Percentiles rank a stretch among this genome's conserved stretches.
Conservation (phyloP, 2,797 vertebrate species). For the Malurus splendens region DNA sequence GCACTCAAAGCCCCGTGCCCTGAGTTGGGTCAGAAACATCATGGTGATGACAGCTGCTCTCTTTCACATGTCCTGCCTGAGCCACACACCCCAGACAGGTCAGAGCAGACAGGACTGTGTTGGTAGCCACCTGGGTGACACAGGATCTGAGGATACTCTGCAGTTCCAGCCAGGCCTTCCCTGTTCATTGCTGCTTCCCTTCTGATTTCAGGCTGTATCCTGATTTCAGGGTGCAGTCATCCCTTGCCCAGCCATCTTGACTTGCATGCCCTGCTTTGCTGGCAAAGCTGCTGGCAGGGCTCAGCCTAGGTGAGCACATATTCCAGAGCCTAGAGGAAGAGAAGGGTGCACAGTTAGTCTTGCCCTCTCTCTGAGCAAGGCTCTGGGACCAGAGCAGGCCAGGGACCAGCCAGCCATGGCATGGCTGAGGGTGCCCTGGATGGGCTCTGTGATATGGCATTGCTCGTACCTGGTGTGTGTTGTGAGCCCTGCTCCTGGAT, state of each 20-base stretch:
- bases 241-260: background rate
- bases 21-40: background rate
- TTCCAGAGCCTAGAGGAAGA: background rate
- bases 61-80: background rate
- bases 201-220: background rate
- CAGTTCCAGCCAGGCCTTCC: background rate
- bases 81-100: rapidly evolving
- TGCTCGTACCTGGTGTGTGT: background rate
- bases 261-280: background rate
- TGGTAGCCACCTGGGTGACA: background rate
- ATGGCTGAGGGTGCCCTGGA: background rate
- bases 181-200: background rate
- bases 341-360: background rate
- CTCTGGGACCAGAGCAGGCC: background rate
- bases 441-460: rapidly evolving
- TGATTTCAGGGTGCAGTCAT: background rate
- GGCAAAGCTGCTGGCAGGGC: background rate
- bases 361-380: background rate
- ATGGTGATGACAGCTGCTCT: rapidly evolving
- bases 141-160: background rate
- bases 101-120: background rate
- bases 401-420: background rate
- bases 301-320: background rate
- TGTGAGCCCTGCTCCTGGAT: background rate
- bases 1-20: background rate